Evolutionary conservation across 1,140 invertebrate genomes (phyloP).

Genomic region (Plectrocnemia conspersa): DNA sequence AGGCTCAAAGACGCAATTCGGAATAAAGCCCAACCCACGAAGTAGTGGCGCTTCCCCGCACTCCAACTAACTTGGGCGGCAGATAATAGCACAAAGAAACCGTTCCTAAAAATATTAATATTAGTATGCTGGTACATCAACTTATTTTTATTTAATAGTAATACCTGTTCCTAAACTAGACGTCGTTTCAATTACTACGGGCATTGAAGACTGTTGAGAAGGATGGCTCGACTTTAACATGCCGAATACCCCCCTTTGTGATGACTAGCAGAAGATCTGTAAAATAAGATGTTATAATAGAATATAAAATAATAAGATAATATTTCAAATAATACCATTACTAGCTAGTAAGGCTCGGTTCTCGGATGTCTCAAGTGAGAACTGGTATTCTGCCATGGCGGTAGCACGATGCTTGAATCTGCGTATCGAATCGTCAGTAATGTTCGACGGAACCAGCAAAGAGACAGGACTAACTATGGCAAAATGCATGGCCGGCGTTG

Average conservation of each 20-base stretch:
- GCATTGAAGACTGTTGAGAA: conserved; percentile 40
- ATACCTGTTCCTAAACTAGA: conserved; percentile 56
- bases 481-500: conserved; percentile 84
- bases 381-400: conserved; percentile 81
- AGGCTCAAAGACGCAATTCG: conserved; percentile 83
- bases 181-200: conserved; percentile 49
- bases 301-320: too few relatives aligned
- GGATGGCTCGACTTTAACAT: conserved; percentile 66
- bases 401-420: conserved; percentile 80
- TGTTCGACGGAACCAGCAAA: conserved; percentile 78
- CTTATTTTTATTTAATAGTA: background rate
- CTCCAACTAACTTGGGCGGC: conserved; percentile 62
- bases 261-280: conserved; percentile 47
- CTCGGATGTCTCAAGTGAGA: conserved; percentile 85
- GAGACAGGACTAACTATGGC: conserved; percentile 89
- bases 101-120: conserved; percentile 76
- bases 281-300: conserved; percentile 14
- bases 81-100: conserved; percentile 74
- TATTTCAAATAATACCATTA: conserved; percentile 23
- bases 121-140: too few relatives aligned
- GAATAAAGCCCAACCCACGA: conserved; percentile 58
- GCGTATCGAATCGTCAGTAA: conserved; percentile 85
- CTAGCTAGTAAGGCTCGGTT: conserved; percentile 73
- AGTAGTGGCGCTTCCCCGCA: conserved; percentile 41
- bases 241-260: conserved; percentile 85